A percentile compares a stretch with the other conserved stretches of the same genome.
Conservation (phyloP, 2,797 vertebrate species). For the Periophthalmus magnuspinnatus region DNA sequence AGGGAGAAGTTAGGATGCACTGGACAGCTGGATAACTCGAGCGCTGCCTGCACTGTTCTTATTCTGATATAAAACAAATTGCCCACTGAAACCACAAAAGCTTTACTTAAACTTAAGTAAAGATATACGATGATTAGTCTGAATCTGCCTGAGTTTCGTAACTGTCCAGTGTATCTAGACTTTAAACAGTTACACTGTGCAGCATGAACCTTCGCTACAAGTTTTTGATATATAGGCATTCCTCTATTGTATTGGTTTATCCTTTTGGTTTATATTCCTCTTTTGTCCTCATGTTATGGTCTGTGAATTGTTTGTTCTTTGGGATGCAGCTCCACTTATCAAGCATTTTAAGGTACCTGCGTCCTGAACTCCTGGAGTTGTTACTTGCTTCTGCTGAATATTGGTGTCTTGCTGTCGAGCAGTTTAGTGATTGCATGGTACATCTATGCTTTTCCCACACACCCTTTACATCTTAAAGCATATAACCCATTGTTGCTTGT, state of each 20-base stretch:
- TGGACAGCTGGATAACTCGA: slow-evolving; percentile 63
- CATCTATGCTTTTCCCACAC: slow-evolving; percentile 47
- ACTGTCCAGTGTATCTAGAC: slow-evolving; percentile 75
- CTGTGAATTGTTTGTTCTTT: slow-evolving; percentile 68
- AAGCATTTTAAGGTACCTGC: slow-evolving; percentile 69
- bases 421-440: slow-evolving; percentile 68
- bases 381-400: slow-evolving; percentile 61
- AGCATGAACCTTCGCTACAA: slow-evolving; percentile 69
- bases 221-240: slow-evolving; percentile 79
- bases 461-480: slow-evolving; percentile 15
- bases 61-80: slow-evolving; percentile 42
- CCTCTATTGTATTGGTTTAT: slow-evolving; percentile 70
- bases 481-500: slow-evolving; percentile 67
- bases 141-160: slow-evolving; percentile 41
- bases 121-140: slow-evolving; percentile 25
- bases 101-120: slow-evolving; percentile 57
- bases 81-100: slow-evolving; percentile 58
- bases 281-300: slow-evolving; percentile 66
- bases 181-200: slow-evolving; percentile 59
- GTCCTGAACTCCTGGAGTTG: slow-evolving; percentile 72
- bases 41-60: neutral
- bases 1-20: slow-evolving; percentile 72
- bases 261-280: slow-evolving; percentile 60
- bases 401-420: slow-evolving; percentile 59
- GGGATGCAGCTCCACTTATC: slow-evolving; percentile 69